Conservation (phyloP, 1,140 invertebrate genomes). For the Diorhabda elongata region DNA sequence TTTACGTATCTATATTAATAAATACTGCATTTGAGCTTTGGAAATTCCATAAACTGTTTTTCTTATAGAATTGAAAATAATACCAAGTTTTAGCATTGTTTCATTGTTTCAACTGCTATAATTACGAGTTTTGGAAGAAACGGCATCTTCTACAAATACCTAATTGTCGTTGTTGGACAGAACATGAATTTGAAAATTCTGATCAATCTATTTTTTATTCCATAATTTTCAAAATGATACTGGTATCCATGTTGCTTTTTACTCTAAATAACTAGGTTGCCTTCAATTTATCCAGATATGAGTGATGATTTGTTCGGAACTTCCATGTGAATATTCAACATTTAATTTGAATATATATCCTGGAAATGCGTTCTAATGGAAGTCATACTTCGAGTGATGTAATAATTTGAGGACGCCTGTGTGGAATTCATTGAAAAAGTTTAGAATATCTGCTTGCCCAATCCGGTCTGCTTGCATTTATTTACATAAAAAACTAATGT, state of each 20-base stretch:
- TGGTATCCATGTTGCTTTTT: not conserved
- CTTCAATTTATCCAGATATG: not conserved
- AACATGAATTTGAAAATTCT: too few relatives aligned
- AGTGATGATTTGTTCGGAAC: not conserved
- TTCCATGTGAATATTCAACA: not conserved
- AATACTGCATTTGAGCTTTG: too few relatives aligned
- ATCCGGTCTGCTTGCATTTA: not conserved
- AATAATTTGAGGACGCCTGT: not conserved
- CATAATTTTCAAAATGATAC: too few relatives aligned
- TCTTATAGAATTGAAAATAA: too few relatives aligned
- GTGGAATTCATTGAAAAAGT: constrained; percentile 2
- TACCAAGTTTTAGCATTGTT: too few relatives aligned
- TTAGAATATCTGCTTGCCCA: not conserved
- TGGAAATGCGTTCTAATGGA: not conserved
- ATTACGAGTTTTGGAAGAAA: too few relatives aligned
- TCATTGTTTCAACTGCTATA: too few relatives aligned
- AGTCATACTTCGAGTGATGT: constrained; percentile 2
- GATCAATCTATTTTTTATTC: too few relatives aligned
- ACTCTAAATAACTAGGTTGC: not conserved
- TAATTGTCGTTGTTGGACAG: too few relatives aligned
- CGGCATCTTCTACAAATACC: too few relatives aligned
- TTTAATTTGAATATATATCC: constrained; percentile 3
- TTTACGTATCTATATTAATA: too few relatives aligned
- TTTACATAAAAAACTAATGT: constrained; percentile 3
- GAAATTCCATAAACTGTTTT: too few relatives aligned